Evolutionary conservation across 1,140 invertebrate genomes (phyloP).

Genomic region (Periplaneta americana): DNA sequence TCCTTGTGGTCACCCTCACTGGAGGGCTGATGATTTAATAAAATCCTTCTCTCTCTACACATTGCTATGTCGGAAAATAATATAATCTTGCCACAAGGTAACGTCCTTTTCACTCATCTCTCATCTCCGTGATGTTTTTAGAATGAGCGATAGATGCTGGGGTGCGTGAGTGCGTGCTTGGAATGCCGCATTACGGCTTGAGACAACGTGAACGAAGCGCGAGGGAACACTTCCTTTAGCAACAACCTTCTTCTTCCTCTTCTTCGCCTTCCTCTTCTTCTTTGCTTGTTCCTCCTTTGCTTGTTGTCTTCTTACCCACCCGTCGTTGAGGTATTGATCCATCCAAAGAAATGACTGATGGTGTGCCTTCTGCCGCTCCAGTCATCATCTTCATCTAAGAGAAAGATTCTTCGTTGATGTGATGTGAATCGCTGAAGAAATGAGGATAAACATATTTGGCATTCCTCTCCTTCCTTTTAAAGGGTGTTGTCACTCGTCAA

Average conservation of each 20-base stretch:
- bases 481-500: not conserved
- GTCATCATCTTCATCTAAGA: not conserved
- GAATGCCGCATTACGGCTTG: not conserved
- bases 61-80: too few species aligned
- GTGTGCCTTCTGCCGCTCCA: not conserved
- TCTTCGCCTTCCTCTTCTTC: not conserved
- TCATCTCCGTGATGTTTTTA: not conserved
- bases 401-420: not conserved
- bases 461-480: not conserved
- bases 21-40: too few species aligned
- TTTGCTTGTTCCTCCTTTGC: too few species aligned
- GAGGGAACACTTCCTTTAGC: not conserved
- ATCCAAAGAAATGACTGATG: not conserved
- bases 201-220: not conserved
- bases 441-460: not conserved
- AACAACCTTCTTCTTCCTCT: not conserved
- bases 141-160: not conserved
- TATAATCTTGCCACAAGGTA: too few species aligned
- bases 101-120: too few species aligned
- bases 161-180: not conserved
- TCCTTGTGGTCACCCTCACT: too few species aligned
- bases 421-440: not conserved
- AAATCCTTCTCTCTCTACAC: too few species aligned
- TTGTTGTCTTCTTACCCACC: not conserved
- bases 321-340: not conserved